phyloP scores from a whole-genome alignment of 1,140 invertebrate species.

The Andrena cerasifolii region DNA sequence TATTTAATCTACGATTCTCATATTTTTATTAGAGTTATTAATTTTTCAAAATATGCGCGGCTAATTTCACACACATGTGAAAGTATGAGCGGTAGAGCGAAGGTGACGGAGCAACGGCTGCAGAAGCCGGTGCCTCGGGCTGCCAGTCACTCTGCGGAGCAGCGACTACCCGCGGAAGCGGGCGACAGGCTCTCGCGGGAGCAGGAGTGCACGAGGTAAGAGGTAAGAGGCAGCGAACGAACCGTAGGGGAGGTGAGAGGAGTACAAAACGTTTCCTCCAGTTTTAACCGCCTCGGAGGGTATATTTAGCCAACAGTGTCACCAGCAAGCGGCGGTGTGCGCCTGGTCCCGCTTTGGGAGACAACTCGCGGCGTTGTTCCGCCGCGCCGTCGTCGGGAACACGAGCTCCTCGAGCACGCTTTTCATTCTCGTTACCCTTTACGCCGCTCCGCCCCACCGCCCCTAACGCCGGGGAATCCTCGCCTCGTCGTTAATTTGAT shows the following conservation, averaged over 20 bases:
- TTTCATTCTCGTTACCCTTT: neutral
- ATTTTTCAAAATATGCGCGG: too few relatives aligned
- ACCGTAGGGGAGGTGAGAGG: neutral
- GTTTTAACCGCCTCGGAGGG: conserved; percentile 22
- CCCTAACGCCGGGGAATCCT: too few relatives aligned
- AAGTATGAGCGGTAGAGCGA: neutral
- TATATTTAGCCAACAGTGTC: conserved; percentile 60
- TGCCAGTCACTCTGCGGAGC: conserved; percentile 29
- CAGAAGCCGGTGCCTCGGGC: conserved; percentile 39
- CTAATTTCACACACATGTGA: too few relatives aligned
- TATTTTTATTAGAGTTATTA: too few relatives aligned
- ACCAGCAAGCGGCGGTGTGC: conserved; percentile 23
- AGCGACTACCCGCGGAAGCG: conserved; percentile 26
- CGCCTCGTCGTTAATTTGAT: conserved; percentile 30
- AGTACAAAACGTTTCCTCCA: conserved; percentile 10
- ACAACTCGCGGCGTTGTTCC: conserved; percentile 27
- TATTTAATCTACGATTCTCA: too few relatives aligned
- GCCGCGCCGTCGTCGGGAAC: conserved; percentile 3
- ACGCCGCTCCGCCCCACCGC: too few relatives aligned
- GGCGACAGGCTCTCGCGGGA: neutral
- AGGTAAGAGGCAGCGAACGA: conserved; percentile 4
- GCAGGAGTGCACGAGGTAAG: neutral
- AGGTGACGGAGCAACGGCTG: conserved; percentile 5
- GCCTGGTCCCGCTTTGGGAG: conserved; percentile 28
- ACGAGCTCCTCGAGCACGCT: neutral